These are phyloP conservation scores for Ailurus styani DNA, from an alignment of 2,113 vertebrate genomes.

Conservation along the genomic window DNA sequence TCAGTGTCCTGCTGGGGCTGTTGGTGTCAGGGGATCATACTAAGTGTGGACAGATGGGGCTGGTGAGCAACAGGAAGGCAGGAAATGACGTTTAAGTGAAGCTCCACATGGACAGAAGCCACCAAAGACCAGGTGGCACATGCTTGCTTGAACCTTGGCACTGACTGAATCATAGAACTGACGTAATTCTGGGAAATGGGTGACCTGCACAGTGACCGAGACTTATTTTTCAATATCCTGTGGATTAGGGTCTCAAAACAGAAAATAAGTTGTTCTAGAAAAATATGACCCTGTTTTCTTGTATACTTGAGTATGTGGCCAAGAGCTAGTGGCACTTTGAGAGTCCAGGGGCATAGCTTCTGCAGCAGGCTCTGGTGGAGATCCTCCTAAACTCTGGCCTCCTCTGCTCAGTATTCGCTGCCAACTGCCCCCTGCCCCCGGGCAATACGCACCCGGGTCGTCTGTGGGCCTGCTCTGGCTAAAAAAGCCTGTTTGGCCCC, in stretches of 20 bases:
- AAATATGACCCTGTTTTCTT: background rate
- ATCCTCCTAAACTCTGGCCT: background rate
- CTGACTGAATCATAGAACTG: background rate
- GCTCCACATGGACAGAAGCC: background rate
- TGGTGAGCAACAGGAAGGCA: background rate
- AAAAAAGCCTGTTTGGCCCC: background rate
- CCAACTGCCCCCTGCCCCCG: background rate
- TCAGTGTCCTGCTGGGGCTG: background rate
- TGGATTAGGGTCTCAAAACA: background rate
- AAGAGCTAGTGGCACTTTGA: background rate
- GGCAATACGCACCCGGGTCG: rapidly evolving
- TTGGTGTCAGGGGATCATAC: background rate
- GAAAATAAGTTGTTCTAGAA: background rate
- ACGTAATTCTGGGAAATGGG: background rate
- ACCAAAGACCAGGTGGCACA: background rate
- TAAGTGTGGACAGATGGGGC: rapidly evolving
- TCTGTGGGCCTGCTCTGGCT: background rate
- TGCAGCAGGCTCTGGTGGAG: background rate
- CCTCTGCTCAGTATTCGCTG: too few species aligned
- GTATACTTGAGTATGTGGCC: background rate
- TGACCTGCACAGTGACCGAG: too few species aligned
- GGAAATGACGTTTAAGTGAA: background rate
- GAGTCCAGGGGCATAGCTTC: background rate
- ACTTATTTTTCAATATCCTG: background rate
- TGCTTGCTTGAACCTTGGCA: background rate